A percentile compares a stretch with the other conserved stretches of the same genome.
Conservation (phyloP, 2,113 vertebrate species). For the Perca schrenkii region DNA sequence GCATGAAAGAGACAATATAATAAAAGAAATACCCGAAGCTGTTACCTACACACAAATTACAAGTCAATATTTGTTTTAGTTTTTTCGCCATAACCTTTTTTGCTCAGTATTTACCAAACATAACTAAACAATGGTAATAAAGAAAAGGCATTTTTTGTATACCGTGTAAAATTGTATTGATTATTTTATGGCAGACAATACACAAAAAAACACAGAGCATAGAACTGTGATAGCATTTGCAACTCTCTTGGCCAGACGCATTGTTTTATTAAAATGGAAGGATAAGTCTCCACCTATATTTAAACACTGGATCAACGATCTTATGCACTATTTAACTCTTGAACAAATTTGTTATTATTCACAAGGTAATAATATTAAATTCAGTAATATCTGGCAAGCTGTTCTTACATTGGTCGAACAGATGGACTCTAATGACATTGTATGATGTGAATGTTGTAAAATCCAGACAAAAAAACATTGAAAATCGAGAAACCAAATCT, state of each 20-base stretch:
- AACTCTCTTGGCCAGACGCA: too few species aligned
- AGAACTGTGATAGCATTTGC: too few species aligned
- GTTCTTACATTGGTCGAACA: too few species aligned
- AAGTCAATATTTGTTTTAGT: constrained; percentile 26
- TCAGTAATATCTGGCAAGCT: too few species aligned
- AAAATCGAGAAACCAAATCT: too few species aligned
- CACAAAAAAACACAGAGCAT: neutral
- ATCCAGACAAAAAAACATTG: neutral
- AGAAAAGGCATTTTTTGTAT: neutral
- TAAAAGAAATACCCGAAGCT: constrained; percentile 1
- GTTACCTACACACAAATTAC: constrained; percentile 3
- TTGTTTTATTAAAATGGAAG: too few species aligned
- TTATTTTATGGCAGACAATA: neutral
- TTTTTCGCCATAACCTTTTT: neutral
- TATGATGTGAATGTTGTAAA: neutral
- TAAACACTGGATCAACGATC: too few species aligned
- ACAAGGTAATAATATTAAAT: too few species aligned
- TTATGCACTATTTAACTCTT: too few species aligned
- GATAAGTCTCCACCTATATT: too few species aligned
- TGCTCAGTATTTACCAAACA: constrained; percentile 18
- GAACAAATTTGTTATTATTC: too few species aligned
- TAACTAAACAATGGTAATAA: neutral
- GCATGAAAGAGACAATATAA: neutral
- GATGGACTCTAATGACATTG: too few species aligned
- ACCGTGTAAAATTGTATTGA: neutral